phyloP scores from a whole-genome alignment of 2,888 invertebrate species.

The Horisme vitalbata region DNA sequence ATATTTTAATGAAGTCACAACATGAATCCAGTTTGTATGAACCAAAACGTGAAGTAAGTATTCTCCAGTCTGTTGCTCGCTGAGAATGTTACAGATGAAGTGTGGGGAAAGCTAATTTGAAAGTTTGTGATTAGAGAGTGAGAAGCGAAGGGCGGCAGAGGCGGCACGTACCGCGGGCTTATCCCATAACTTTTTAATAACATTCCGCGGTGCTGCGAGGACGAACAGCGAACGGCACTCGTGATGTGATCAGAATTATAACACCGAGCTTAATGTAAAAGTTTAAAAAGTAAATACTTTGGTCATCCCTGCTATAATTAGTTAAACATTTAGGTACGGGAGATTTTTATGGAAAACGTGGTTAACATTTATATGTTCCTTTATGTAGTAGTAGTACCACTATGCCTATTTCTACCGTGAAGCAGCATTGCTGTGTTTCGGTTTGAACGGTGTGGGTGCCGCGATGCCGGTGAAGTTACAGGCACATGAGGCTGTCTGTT shows the following conservation, averaged over 20 bases:
- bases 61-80: conserved; percentile 33
- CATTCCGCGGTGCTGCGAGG: conserved; percentile 70
- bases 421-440: no score
- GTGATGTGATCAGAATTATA: conserved; percentile 68
- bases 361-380: no score
- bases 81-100: conserved; percentile 31
- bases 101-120: conserved; percentile 66
- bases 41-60: conserved; percentile 12
- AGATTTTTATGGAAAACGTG: no score
- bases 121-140: conserved; percentile 72
- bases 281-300: conserved; percentile 56
- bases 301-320: conserved; percentile 4
- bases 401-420: no score
- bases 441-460: no score
- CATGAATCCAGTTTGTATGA: background rate
- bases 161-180: conserved; percentile 64
- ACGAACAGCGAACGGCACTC: conserved; percentile 64
- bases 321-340: conserved; percentile 4
- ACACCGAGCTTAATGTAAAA: conserved; percentile 59
- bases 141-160: conserved; percentile 38
- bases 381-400: no score
- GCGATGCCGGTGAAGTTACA: no score
- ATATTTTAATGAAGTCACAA: conserved; percentile 25
- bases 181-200: conserved; percentile 81
- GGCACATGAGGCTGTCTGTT: no score